phyloP scores from a whole-genome alignment of 2,888 invertebrate species.

The Drosophila anomelani region DNA sequence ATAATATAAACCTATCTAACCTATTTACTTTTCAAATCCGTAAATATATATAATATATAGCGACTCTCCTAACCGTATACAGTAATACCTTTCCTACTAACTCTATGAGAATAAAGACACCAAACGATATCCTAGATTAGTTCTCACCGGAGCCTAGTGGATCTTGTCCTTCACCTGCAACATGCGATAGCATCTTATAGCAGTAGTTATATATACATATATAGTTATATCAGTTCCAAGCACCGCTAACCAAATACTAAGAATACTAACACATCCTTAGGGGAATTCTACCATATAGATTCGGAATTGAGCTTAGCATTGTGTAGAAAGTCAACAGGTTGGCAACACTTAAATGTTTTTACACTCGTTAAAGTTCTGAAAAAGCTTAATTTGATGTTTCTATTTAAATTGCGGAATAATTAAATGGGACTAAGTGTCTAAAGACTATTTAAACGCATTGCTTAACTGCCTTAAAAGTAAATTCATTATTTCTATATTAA shows the following conservation, averaged over 20 bases:
- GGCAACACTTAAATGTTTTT: not conserved
- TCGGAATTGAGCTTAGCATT: not conserved
- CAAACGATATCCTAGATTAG: conserved; percentile 12
- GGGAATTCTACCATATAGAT: not conserved
- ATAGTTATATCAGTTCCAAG: not conserved
- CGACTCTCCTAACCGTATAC: conserved; percentile 5
- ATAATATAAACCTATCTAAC: conserved; percentile 30
- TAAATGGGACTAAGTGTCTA: too few relatives aligned
- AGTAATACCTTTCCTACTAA: conserved; percentile 17
- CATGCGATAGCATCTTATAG: conserved; percentile 20
- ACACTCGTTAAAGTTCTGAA: not conserved
- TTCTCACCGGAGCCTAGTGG: conserved; percentile 22
- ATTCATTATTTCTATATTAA: too few relatives aligned
- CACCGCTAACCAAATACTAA: conserved; percentile 3
- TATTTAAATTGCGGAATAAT: too few relatives aligned
- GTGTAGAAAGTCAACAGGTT: not conserved
- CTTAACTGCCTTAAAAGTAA: too few relatives aligned
- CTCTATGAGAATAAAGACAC: not conserved
- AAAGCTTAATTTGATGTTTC: not conserved
- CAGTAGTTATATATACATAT: conserved; percentile 1
- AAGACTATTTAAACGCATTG: too few relatives aligned
- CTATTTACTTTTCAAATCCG: not conserved
- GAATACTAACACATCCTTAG: not conserved
- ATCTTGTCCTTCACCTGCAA: conserved; percentile 24
- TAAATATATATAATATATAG: conserved; percentile 1